Percentiles rank a stretch among this genome's conserved stretches.
These are phyloP conservation scores for Microplitis manilae DNA, from an alignment of 2,888 invertebrate species.

Conservation along the genomic window DNA sequence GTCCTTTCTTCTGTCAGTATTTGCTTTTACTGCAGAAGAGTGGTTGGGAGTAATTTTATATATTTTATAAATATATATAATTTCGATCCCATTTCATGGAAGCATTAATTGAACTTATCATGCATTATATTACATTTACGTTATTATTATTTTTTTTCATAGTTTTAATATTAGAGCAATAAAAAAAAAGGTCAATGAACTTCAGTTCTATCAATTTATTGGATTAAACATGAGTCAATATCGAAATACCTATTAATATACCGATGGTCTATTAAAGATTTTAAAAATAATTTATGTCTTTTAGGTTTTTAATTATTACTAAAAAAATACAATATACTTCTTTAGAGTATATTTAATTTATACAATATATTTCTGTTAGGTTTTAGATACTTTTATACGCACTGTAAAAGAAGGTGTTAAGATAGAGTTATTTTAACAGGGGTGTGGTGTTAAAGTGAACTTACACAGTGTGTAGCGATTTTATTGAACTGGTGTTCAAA, in stretches of 20 bases:
- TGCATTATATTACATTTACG: neutral
- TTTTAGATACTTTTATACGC: too few species aligned
- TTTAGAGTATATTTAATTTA: too few species aligned
- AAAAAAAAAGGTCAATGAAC: neutral
- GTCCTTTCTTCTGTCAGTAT: too few species aligned
- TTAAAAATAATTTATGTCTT: neutral
- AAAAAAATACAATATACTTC: too few species aligned
- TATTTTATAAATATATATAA: neutral
- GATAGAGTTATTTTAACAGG: too few species aligned
- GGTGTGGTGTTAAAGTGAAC: too few species aligned
- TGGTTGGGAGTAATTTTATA: conserved; percentile 7
- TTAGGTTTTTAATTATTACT: too few species aligned
- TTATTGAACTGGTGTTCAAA: too few species aligned
- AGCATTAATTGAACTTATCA: neutral
- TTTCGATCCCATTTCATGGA: neutral
- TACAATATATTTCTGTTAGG: too few species aligned
- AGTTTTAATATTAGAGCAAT: neutral
- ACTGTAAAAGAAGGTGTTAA: too few species aligned
- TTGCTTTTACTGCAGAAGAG: neutral
- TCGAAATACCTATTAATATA: neutral
- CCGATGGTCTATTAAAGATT: neutral
- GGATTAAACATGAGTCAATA: neutral
- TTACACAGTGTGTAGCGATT: too few species aligned
- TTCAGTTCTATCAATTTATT: neutral
- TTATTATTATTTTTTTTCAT: neutral